phyloP scores from a whole-genome alignment of 2,797 vertebrate genomes.

The Bothrops alternatus region DNA sequence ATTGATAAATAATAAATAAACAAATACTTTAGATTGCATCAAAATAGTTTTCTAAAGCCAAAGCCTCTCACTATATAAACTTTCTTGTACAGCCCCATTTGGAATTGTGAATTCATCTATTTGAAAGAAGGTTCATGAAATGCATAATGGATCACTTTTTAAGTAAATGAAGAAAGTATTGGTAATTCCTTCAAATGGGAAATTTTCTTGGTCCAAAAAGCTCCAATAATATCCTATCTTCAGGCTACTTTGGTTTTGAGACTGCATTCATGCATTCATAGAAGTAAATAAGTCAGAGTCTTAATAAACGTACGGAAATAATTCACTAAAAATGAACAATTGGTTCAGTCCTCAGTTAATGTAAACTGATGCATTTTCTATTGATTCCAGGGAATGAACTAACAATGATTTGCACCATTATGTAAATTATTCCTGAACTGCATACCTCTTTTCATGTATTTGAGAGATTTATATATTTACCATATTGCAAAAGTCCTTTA shows the following conservation, averaged over 20 bases:
- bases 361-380: not conserved
- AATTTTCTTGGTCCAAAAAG: not conserved
- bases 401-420: not conserved
- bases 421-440: slow-evolving; percentile 7
- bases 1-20: not conserved
- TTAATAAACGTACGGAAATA: not conserved
- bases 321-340: slow-evolving; percentile 24
- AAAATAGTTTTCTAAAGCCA: not conserved
- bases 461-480: slow-evolving; percentile 20
- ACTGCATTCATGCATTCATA: not conserved
- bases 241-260: not conserved
- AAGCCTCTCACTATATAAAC: not conserved
- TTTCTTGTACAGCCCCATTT: not conserved
- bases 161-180: not conserved
- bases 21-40: not conserved
- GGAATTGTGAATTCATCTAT: not conserved
- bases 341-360: not conserved
- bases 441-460: not conserved
- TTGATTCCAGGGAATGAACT: not conserved
- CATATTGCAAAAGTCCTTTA: slow-evolving; percentile 18
- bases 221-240: not conserved
- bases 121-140: not conserved
- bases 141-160: not conserved
- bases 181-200: not conserved
- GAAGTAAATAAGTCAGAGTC: not conserved